phyloP scores from a whole-genome alignment of 2,113 vertebrate genomes.

The Okapia johnstoni region DNA sequence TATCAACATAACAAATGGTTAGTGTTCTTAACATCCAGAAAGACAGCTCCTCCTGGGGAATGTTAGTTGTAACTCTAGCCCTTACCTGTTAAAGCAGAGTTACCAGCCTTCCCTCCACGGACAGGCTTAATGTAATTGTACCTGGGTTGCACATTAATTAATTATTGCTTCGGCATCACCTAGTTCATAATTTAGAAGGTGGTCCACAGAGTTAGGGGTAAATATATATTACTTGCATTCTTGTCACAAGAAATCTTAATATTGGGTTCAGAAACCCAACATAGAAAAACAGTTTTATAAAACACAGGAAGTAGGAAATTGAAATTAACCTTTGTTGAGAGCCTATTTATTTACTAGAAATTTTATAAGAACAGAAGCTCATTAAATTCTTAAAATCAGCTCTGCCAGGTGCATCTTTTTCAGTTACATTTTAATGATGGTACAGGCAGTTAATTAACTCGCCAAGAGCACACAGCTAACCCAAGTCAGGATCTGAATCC shows the following conservation, averaged over 20 bases:
- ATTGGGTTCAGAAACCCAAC: background rate
- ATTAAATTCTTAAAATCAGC: background rate
- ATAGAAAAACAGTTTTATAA: background rate
- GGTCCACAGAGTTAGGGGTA: background rate
- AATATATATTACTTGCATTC: background rate
- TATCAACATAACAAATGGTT: background rate
- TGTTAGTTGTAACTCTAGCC: background rate
- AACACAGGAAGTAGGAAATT: background rate
- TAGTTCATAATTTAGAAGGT: background rate
- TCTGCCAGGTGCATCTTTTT: background rate
- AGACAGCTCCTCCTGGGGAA: background rate
- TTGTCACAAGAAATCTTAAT: background rate
- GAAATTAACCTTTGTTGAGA: background rate
- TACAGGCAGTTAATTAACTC: background rate
- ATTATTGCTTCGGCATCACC: background rate
- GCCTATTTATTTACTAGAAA: background rate
- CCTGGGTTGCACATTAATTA: background rate
- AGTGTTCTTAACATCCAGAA: background rate
- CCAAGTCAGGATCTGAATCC: background rate
- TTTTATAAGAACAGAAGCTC: background rate
- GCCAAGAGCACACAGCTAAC: background rate
- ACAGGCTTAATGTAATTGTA: background rate
- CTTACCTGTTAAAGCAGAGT: background rate
- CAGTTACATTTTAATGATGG: background rate
- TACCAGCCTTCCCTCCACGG: background rate